phyloP scores from a whole-genome alignment of 2,888 invertebrate genomes.

The Dilophus febrilis region DNA sequence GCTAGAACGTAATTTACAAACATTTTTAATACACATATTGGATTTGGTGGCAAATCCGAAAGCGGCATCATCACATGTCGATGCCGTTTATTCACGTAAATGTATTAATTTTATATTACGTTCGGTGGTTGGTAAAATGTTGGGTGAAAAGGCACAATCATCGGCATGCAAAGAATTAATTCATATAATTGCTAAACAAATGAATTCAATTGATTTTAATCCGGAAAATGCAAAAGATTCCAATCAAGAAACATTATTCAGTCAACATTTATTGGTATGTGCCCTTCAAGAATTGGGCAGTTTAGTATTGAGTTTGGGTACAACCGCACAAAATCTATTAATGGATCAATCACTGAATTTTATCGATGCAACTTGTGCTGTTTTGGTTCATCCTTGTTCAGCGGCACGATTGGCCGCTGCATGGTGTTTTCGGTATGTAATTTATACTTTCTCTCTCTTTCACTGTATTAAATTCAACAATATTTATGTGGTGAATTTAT shows the following conservation, averaged over 20 bases:
- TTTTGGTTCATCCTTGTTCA: conserved; percentile 84
- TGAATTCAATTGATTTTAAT: conserved; percentile 87
- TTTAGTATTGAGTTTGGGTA: conserved; percentile 79
- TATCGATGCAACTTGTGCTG: conserved; percentile 41
- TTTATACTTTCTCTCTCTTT: not conserved
- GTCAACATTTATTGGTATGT: conserved; percentile 82
- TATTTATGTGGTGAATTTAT: too few species aligned
- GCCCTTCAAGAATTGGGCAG: conserved; percentile 88
- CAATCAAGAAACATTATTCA: conserved; percentile 77
- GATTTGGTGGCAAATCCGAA: conserved; percentile 91
- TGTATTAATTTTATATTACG: conserved; percentile 92
- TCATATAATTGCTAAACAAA: conserved; percentile 79
- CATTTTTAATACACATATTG: conserved; percentile 74
- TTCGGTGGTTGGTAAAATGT: conserved; percentile 79
- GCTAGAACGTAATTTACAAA: conserved; percentile 81
- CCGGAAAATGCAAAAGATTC: conserved; percentile 84
- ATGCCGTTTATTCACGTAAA: conserved; percentile 93
- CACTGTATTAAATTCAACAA: not conserved
- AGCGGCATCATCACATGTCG: conserved; percentile 89
- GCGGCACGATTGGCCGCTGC: conserved; percentile 88
- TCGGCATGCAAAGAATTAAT: conserved; percentile 90
- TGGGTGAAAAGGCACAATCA: conserved; percentile 93
- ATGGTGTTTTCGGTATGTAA: conserved; percentile 54
- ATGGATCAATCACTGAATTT: conserved; percentile 68
- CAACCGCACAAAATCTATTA: conserved; percentile 79